A percentile compares a stretch with the other conserved stretches of the same genome.
Conservation (phyloP, 2,888 invertebrate genomes). For the Druceiella hillmani region DNA sequence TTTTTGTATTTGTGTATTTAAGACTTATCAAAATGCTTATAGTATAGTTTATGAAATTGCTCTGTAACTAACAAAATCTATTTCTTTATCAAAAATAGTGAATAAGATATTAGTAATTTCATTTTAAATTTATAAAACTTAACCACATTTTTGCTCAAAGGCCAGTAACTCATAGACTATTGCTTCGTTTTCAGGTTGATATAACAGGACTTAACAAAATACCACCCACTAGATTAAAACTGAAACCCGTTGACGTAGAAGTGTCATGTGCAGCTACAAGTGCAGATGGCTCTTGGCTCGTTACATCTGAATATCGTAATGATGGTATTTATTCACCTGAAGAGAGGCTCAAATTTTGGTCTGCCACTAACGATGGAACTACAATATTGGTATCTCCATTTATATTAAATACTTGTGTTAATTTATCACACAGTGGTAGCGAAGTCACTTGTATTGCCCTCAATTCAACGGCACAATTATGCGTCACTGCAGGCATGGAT, state of each 20-base stretch:
- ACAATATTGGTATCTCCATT: slow-evolving; percentile 34
- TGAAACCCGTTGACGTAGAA: slow-evolving; percentile 43
- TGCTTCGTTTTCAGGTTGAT: slow-evolving; percentile 36
- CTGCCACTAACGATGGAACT: slow-evolving; percentile 26
- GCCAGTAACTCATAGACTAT: too few relatives aligned
- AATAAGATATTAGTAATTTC: neutral
- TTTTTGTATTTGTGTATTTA: slow-evolving; percentile 5
- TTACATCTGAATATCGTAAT: slow-evolving; percentile 44
- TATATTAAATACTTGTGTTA: slow-evolving; percentile 39
- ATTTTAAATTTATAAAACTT: neutral
- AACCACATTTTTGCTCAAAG: too few relatives aligned
- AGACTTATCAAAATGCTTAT: neutral
- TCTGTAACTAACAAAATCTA: neutral
- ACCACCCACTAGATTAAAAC: slow-evolving; percentile 38
- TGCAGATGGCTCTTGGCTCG: slow-evolving; percentile 38
- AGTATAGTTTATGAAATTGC: slow-evolving; percentile 1
- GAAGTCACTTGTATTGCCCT: slow-evolving; percentile 37
- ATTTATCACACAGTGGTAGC: slow-evolving; percentile 43
- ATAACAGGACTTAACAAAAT: slow-evolving; percentile 42
- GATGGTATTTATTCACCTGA: slow-evolving; percentile 42
- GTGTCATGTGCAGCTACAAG: slow-evolving; percentile 41
- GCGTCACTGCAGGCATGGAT: slow-evolving; percentile 43
- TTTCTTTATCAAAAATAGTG: neutral
- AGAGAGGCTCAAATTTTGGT: slow-evolving; percentile 45
- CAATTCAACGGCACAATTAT: slow-evolving; percentile 36